These are phyloP conservation scores for silkworm (Bombyx mori) DNA, from an alignment of 1,140 invertebrate genomes.

Conservation along the genomic window ASM3026992v2 NC_085125.1:6273501-6274000, in stretches of 20 bases:
- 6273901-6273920: too few relatives aligned
- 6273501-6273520: too few relatives aligned
- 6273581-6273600: conserved; percentile 11
- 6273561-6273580: conserved; percentile 5
- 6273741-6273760: conserved; percentile 74
- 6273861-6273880: too few relatives aligned
- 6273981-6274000: too few relatives aligned
- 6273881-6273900: too few relatives aligned
- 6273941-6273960: too few relatives aligned
- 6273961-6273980: too few relatives aligned
- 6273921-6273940: too few relatives aligned
- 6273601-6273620: conserved; percentile 11
- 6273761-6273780: background rate
- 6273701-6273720: conserved; percentile 90
- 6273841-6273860: too few relatives aligned
- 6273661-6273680: conserved; percentile 86
- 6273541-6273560: conserved; percentile 15
- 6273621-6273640: conserved; percentile 78
- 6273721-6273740: conserved; percentile 86
- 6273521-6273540: conserved; percentile 5
- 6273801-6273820: background rate
- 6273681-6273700: conserved; percentile 82
- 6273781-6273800: background rate
- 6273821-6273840: too few relatives aligned
- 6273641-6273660: conserved; percentile 81